phyloP scores from a whole-genome alignment of 92 coral and sea anemone species.

The Parazoanthus atlanticus region DNA sequence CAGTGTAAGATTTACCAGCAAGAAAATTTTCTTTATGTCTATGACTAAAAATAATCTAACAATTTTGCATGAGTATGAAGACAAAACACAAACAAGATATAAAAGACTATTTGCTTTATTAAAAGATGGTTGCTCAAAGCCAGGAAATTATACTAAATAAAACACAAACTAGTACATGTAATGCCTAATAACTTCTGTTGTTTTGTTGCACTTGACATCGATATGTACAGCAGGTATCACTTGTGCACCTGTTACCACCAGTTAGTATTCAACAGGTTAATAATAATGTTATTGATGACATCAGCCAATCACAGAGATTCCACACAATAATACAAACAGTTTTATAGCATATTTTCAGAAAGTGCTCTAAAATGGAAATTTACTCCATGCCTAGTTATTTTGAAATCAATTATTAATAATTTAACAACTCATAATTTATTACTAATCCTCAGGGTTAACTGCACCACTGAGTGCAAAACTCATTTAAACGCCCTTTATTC shows the following conservation, averaged over 20 bases:
- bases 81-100: neutral
- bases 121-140: neutral
- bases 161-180: neutral
- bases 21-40: neutral
- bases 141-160: neutral
- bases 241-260: constrained; percentile 30
- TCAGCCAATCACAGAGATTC: neutral
- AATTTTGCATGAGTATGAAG: neutral
- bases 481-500: neutral
- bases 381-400: constrained; percentile 23
- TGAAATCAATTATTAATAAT: constrained; percentile 35
- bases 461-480: neutral
- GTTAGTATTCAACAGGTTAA: neutral
- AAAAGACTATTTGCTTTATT: neutral
- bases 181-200: neutral
- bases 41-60: neutral
- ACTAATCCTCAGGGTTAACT: constrained; percentile 1
- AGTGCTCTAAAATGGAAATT: constrained; percentile 38
- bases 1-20: neutral
- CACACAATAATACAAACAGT: neutral
- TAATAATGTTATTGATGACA: neutral
- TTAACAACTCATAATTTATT: constrained; percentile 17
- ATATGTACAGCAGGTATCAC: neutral
- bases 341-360: constrained; percentile 4
- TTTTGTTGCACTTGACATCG: neutral